phyloP scores from a whole-genome alignment of 2,888 invertebrate species.

The Limnephilus auricula region DNA sequence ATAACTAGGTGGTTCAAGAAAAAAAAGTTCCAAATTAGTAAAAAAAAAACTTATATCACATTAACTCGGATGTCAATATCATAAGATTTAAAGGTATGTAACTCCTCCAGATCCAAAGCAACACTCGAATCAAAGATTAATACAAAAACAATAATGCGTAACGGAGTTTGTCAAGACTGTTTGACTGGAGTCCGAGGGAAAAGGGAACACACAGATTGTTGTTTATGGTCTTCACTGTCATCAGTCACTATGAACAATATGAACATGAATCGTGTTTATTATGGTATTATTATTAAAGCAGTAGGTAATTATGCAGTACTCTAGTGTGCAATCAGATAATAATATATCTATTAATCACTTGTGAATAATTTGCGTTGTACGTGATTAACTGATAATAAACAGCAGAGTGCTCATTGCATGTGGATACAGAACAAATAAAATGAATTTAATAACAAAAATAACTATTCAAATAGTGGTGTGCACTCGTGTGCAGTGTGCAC shows the following conservation, averaged over 20 bases:
- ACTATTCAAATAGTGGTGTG: background rate
- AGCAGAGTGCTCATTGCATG: background rate
- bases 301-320: background rate
- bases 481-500: too few species aligned
- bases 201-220: background rate
- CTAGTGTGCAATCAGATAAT: background rate
- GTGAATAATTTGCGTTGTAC: background rate
- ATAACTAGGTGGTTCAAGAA: too few species aligned
- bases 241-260: background rate
- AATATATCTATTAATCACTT: too few species aligned
- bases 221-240: background rate
- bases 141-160: background rate
- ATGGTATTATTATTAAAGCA: background rate
- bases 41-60: too few species aligned
- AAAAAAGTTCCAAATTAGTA: too few species aligned
- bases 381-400: background rate
- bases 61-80: background rate
- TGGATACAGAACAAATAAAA: background rate
- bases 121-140: background rate
- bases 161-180: background rate
- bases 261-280: background rate
- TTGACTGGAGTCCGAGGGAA: background rate
- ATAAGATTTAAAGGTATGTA: background rate
- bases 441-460: background rate
- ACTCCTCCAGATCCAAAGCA: background rate